Evolutionary conservation across 1,140 invertebrate species (phyloP), one percentile per base, ranked within the genome.

Genomic region (Hyposmocoma kahamanoa): DNA sequence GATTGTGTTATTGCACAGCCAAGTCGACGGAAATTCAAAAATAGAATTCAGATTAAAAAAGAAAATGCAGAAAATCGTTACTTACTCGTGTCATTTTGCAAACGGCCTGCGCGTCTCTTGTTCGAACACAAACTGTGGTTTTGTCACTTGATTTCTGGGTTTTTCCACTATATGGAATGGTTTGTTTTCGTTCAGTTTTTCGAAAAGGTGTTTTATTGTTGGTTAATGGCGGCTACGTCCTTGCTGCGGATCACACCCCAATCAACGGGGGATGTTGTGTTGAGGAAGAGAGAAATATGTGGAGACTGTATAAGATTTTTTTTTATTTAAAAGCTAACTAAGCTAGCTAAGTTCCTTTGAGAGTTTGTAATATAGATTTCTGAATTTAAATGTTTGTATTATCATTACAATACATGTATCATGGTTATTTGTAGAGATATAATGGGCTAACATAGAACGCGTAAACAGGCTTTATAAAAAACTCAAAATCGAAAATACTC

Each of bases 241-340:
- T 71, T 66, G 56, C 56, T 57, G 60, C 54, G 50, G 77, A 75
- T 73, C 75, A 77, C 78, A 79, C 78, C 75, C 78, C 70, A 67
- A 61, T 66, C 57, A 50, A 55, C 45, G 58, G 56, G 72, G 65
- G 66, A 67, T 78, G 72, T 77, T 78, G 67, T 73, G 67, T 58
- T 59, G 50, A n/a, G 42, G 58, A 63, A 59, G 49, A 56, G 47
- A 15, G 59, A 53, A 56, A 59, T 34, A 44, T 22, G 22, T 68
- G 26, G 73, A 75, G 75, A 24, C 1, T 30, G 3, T 8, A 9
- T 1, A 18, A 2, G 36, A 18, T 39, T 39, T 15, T 39, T 39
- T 39, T 39, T 39, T 15, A 18, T 15, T 39, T 4, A 39, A 19
- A 11, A 18, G 15, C 32, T n/a, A n/a, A n/a, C n/a, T n/a, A n/a